phyloP scores from a whole-genome alignment of 2,888 invertebrate genomes.

The Cryptocephalus moraei region DNA sequence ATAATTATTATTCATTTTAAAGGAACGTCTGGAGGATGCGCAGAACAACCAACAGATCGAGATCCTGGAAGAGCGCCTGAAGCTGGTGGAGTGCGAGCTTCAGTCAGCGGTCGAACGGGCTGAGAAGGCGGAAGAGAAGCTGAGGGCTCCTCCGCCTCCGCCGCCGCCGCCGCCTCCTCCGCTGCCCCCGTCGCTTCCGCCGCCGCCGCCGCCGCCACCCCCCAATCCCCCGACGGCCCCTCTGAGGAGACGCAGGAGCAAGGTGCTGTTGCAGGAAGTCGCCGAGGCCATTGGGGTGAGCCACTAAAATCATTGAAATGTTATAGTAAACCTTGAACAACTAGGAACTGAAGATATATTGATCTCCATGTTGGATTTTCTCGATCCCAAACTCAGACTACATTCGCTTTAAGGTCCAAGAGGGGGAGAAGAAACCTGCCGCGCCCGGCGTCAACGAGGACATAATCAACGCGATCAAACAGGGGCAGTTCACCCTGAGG shows the following conservation, averaged over 20 bases:
- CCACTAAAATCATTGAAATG: no score
- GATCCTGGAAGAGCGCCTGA: constrained; percentile 58
- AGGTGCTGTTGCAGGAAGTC: constrained; percentile 24
- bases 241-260: constrained; percentile 40
- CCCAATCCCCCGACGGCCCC: constrained; percentile 41
- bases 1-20: no score
- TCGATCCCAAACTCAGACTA: no score
- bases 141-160: constrained; percentile 40
- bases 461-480: constrained; percentile 67
- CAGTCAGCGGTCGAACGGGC: constrained; percentile 51
- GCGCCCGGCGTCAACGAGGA: constrained; percentile 58
- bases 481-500: constrained; percentile 61
- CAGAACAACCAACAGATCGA: constrained; percentile 58
- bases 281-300: constrained; percentile 11
- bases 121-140: constrained; percentile 43
- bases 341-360: no score
- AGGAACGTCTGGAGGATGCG: constrained; percentile 54
- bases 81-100: constrained; percentile 58
- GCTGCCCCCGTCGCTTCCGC: constrained; percentile 17
- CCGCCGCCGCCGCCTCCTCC: constrained; percentile 32
- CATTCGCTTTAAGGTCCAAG: constrained; percentile 3
- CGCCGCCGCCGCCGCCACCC: constrained; percentile 16
- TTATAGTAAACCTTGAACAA: no score
- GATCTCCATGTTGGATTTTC: no score
- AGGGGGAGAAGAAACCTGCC: constrained; percentile 15